Evolutionary conservation across 1,140 invertebrate species (phyloP).

Genomic region (Diuraphis noxia): DNA sequence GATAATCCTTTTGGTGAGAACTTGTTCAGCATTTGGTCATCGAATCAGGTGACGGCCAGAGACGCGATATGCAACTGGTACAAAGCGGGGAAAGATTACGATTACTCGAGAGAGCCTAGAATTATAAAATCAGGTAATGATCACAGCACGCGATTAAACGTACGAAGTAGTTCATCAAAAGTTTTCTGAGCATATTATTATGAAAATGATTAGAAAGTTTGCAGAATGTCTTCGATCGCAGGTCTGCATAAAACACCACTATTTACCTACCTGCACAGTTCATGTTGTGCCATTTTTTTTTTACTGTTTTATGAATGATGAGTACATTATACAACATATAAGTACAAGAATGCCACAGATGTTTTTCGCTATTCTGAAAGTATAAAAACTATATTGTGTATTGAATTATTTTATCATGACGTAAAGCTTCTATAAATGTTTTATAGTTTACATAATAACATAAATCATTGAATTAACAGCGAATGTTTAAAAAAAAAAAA

Average conservation of each 20-base stretch:
- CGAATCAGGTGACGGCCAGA: conserved; percentile 68
- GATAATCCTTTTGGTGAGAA: conserved; percentile 69
- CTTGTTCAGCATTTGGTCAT: conserved; percentile 69
- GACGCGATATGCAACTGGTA: conserved; percentile 74
- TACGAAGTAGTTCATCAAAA: background rate
- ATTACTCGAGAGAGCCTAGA: conserved; percentile 66
- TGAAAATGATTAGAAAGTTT: conserved; percentile 13
- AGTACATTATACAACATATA: background rate
- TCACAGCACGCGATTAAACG: background rate
- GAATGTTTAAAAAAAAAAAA: background rate
- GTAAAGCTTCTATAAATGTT: background rate
- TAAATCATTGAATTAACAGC: background rate
- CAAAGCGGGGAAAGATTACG: conserved; percentile 66
- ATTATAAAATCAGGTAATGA: conserved; percentile 50
- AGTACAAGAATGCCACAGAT: background rate
- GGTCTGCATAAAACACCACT: background rate
- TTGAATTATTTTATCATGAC: background rate
- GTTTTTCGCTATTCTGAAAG: background rate
- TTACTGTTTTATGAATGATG: background rate
- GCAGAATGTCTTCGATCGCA: background rate
- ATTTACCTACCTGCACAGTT: background rate
- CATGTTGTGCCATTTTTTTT: background rate
- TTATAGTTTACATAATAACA: background rate
- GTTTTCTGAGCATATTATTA: background rate
- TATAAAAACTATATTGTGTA: background rate